Base-by-base conservation (phyloP, 2,113 vertebrate genomes). In the Neoarius graeffei region DNA sequence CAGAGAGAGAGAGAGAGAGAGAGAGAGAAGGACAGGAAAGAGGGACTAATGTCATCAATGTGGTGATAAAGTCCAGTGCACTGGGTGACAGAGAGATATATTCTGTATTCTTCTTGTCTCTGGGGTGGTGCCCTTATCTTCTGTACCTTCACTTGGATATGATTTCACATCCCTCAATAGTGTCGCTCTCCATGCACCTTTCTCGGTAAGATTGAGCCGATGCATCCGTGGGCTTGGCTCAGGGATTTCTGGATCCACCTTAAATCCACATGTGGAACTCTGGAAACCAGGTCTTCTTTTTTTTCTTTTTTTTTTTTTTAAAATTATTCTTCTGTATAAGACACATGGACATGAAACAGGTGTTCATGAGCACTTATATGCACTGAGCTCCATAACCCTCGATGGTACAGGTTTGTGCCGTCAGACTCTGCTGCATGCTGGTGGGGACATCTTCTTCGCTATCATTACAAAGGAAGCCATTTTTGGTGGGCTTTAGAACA, bases 381-480 rank as follows among this genome's bases (percentile, higher is more conserved):
- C 79, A 10, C 20, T 35, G 19, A 5, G 7, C 42, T 6, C 13
- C n/a, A 42, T 60, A 5, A 81, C 17, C 52, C 76, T 5, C 0
- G 11, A n/a, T 7, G 1, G 5, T 0, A 54, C 5, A 25, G 7
- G 27, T 25, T 25, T 3, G n/a, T 9, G 35, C 85, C 60, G 77
- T 69, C 66, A 42, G 42, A 42, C 4, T 42, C 42, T 42, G 42
- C 42, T 42, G 42, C 42, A 42, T 48, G 83, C 57, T 76, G 87
- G 85, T 35, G 17, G 64, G 30, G 59, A 80, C 60, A 84, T 69
- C 74, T 84, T 89, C 84, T 87, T 85, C 67, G 84, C 86, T 86
- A 66, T 87, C 89, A 67, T 87, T 90, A 87, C 79, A 85, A 90
- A 74, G 57, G 59, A 60, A 88, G 81, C 56, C 59, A 84, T 84